A percentile compares a stretch with the other conserved stretches of the same genome.
Conservation (phyloP, 2,113 vertebrate genomes). For the Datnioides undecimradiatus region DNA sequence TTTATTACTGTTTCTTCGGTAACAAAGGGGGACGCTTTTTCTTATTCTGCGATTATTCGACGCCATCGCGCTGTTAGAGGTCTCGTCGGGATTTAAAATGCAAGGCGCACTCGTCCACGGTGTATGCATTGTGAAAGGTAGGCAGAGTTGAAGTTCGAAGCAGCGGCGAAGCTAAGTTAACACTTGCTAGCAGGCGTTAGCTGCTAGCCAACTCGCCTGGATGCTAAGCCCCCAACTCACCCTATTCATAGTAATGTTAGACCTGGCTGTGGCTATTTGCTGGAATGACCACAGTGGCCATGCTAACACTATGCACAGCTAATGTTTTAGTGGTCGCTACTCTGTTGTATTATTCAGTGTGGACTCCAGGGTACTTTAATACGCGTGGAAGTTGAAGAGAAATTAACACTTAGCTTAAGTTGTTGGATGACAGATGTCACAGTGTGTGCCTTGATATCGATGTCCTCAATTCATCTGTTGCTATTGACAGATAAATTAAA, state of each 20-base stretch:
- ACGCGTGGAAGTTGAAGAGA: not conserved
- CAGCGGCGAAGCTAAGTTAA: slow-evolving; percentile 47
- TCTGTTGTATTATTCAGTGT: no score
- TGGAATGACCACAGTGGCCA: slow-evolving; percentile 31
- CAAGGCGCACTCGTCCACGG: not conserved
- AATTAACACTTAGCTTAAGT: not conserved
- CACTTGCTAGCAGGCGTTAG: slow-evolving; percentile 65
- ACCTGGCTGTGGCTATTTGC: slow-evolving; percentile 58
- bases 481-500: not conserved
- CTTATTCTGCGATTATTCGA: slow-evolving; percentile 52
- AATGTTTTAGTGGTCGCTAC: not conserved
- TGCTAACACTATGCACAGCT: not conserved
- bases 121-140: slow-evolving; percentile 63
- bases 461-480: not conserved
- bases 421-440: slow-evolving; percentile 9
- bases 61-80: slow-evolving; percentile 17
- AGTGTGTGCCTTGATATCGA: not conserved
- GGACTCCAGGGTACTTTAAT: not conserved
- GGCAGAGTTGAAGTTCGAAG: slow-evolving; percentile 27
- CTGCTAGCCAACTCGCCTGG: slow-evolving; percentile 31
- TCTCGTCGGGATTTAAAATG: slow-evolving; percentile 5
- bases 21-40: slow-evolving; percentile 46
- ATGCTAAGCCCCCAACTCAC: slow-evolving; percentile 44
- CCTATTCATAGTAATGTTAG: not conserved
- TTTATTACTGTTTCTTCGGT: slow-evolving; percentile 64